A percentile compares a stretch with the other conserved stretches of the same genome.
phyloP scores from a whole-genome alignment of 2,888 invertebrate species.

The Drosophila siamana region DNA sequence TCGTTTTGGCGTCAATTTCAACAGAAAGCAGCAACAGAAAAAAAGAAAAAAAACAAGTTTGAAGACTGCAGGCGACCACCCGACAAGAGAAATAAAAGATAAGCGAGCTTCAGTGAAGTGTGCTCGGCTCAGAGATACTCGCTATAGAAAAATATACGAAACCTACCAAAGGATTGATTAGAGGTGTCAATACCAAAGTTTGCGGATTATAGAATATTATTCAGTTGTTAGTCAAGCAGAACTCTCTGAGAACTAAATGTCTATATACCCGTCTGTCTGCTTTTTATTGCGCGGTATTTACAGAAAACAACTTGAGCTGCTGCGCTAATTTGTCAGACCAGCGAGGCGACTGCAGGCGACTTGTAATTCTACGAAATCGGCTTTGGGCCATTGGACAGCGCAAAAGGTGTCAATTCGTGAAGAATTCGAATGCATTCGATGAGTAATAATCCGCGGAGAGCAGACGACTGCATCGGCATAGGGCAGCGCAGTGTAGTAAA shows the following conservation, averaged over 20 bases:
- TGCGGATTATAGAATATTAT: too few species aligned
- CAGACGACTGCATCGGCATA: not conserved
- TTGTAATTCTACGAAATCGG: conserved; percentile 78
- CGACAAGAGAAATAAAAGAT: conserved; percentile 15
- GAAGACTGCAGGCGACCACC: conserved; percentile 51
- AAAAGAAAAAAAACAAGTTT: conserved; percentile 51
- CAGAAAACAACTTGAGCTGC: conserved; percentile 36
- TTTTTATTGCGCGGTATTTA: not conserved
- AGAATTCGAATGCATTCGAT: conserved; percentile 74
- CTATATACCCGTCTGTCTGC: too few species aligned
- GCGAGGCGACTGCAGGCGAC: conserved; percentile 20
- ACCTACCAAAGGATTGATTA: too few species aligned
- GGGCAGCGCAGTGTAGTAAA: not conserved
- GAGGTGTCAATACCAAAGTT: too few species aligned
- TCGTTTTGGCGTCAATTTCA: conserved; percentile 73
- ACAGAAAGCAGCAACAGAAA: too few species aligned
- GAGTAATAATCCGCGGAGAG: conserved; percentile 65
- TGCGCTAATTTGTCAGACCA: conserved; percentile 71
- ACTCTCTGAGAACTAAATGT: too few species aligned
- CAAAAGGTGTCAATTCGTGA: conserved; percentile 78
- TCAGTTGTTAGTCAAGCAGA: too few species aligned
- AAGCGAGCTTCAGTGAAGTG: not conserved
- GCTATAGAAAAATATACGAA: too few species aligned
- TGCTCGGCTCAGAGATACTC: conserved; percentile 9
- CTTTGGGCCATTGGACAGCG: conserved; percentile 58